These are phyloP conservation scores for Thereva unica DNA, from an alignment of 2,888 invertebrate species.

Conservation along the genomic window DNA sequence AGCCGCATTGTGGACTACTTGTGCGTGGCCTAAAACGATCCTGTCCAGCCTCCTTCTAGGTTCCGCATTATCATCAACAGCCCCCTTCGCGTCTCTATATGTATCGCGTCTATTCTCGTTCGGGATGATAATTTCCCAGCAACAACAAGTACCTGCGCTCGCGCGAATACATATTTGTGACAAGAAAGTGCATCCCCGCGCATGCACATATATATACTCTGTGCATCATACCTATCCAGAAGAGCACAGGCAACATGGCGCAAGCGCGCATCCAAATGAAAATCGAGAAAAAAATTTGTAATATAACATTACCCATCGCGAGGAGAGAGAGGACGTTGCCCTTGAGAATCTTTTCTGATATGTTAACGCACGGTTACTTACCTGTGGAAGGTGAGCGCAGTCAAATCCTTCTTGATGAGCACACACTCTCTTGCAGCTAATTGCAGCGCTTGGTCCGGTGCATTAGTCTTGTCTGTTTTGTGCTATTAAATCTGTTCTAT, in stretches of 20 bases:
- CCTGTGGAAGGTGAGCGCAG: constrained; percentile 13
- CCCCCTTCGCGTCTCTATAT: constrained; percentile 23
- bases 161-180: constrained; percentile 34
- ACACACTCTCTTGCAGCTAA: constrained; percentile 15
- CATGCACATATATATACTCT: constrained; percentile 10
- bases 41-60: not conserved
- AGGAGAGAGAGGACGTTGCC: constrained; percentile 37
- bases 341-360: constrained; percentile 23
- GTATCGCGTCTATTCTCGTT: constrained; percentile 34
- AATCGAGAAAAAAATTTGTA: constrained; percentile 30
- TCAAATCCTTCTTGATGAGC: not conserved
- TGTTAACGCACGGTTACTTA: constrained; percentile 35
- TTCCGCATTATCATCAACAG: not conserved
- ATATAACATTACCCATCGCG: constrained; percentile 19
- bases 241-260: not conserved
- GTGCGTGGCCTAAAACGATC: constrained; percentile 14
- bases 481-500: not conserved
- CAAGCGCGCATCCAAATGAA: constrained; percentile 2
- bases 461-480: not conserved
- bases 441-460: not conserved
- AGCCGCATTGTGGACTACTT: constrained; percentile 1
- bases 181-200: constrained; percentile 27
- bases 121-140: constrained; percentile 38
- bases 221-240: not conserved
- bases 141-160: constrained; percentile 12